Base-by-base conservation (phyloP, 2,113 vertebrate species). In the Trematomus loennbergii region DNA sequence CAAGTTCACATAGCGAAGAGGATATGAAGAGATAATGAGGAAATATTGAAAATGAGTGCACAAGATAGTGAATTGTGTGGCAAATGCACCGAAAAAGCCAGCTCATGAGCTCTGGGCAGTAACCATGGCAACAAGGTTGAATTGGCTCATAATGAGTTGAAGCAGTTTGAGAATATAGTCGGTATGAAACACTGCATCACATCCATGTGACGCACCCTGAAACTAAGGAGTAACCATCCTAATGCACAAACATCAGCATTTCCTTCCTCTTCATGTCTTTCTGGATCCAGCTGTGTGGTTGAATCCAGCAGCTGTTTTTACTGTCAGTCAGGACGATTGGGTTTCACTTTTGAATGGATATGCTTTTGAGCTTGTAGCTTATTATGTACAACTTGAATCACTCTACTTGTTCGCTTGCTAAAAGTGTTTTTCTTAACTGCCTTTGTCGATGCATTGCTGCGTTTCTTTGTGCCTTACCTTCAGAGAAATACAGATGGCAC, bases 81-180 rank as follows among this genome's bases (percentile, higher is more conserved):
- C 17, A 55, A 72, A 71, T 48, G 57, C 17, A 25, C 0, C 16
- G 58, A 25, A 12, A 45, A 52, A 61, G 25, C 1, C 5, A 33
- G 43, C 46, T 55, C 33, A 22, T 18, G 11, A 55, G 48, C 17
- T 4, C 0, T 48, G n/a, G 55, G 58, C 49, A 1, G 85, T 90
- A 86, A 76, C 87, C 61, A 86, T 90, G 78, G 81, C 50, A 90
- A 89, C 85, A 66, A 63, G 49, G 25, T 15, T 45, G 50, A 71
- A 43, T 33, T 17, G 15, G 57, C 59, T 49, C 5, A 52, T 55
- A 71, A 54, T 8, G 53, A 70, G 61, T 66, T 16, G n/a, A 20
- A 10, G 12, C 33, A 60, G 4, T 68, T 2, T 6, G 22, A 67
- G 43, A 61, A 50, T 57, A 43, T 61, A 43, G n/a, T 43, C 20